Conservation (phyloP, 1,140 invertebrate genomes). For the Drosophila leontia region DNA sequence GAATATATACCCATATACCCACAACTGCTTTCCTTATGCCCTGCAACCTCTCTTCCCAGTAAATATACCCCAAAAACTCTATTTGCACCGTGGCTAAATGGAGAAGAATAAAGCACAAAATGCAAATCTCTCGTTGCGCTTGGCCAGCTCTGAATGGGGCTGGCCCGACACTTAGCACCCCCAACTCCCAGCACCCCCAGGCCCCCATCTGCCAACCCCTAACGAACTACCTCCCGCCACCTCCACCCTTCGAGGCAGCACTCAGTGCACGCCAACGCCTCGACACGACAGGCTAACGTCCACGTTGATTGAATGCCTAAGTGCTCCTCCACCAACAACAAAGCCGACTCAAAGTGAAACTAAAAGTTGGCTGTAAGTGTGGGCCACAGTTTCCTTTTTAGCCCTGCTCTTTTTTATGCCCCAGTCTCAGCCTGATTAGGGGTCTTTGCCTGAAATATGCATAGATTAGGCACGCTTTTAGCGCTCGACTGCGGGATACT, state of each 20-base stretch:
- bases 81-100: conserved; percentile 14
- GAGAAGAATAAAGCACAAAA: conserved; percentile 67
- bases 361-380: conserved; percentile 72
- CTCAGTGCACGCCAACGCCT: conserved; percentile 68
- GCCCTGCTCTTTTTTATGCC: conserved; percentile 33
- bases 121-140: conserved; percentile 77
- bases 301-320: conserved; percentile 79
- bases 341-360: conserved; percentile 70
- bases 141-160: conserved; percentile 56
- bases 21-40: background rate
- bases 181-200: background rate
- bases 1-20: background rate
- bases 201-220: background rate
- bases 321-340: conserved; percentile 59
- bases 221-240: background rate
- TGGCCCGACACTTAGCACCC: conserved; percentile 48
- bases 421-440: conserved; percentile 55
- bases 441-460: conserved; percentile 66
- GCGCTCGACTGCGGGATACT: conserved; percentile 65
- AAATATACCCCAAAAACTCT: background rate
- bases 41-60: background rate
- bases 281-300: conserved; percentile 61
- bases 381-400: conserved; percentile 56
- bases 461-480: conserved; percentile 82
- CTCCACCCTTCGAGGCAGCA: conserved; percentile 6